Evolutionary conservation across 1,140 invertebrate species (phyloP), one percentile per base, ranked within the genome.

Genomic region (Liolophura sinensis): DNA sequence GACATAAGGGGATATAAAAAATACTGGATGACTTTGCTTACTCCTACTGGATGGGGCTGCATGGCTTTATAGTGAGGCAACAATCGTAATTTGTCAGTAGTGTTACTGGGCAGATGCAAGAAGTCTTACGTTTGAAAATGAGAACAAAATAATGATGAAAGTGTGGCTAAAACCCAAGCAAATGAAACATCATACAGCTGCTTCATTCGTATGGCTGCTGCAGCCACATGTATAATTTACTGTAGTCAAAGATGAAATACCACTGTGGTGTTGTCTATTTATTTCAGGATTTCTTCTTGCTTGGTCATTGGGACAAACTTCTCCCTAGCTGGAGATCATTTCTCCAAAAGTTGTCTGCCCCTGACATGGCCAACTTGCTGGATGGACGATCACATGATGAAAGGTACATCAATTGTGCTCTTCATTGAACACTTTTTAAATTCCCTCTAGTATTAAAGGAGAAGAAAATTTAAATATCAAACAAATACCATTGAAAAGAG

Each of bases 261-360:
- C 7, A 24, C 56, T 22, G n/a, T 22, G 18, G 7, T 22, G 1
- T 18, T 58, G 27, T 22, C 16, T 4, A 7, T 3, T 22, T 18
- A 49, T 25, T 54, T 22, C 66, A 84, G 81, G 82, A 84, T 71
- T 83, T 81, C 64, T 84, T 79, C 72, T 72, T 76, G 24, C 65
- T 73, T 56, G 60, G 76, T 51, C 69, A 79, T 52, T 82, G 81
- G 81, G 49, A 61, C 27, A 64, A 71, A 68, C 64, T 83, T 24
- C 77, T 77, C 12, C 16, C 57, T 27, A 63, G 65, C n/a, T 80
- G 81, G 78, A 59, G 22, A 49, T 25, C 61, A 52, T 57, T 62
- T 47, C 48, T 80, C 3, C 62, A 69, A 20, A 68, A 69, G 24
- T 60, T 80, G 47, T 65, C 69, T 40, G 59, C 68, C n/a, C 31